Conservation (phyloP, 1,140 invertebrate genomes). For the Sitodiplosis mosellana region DNA sequence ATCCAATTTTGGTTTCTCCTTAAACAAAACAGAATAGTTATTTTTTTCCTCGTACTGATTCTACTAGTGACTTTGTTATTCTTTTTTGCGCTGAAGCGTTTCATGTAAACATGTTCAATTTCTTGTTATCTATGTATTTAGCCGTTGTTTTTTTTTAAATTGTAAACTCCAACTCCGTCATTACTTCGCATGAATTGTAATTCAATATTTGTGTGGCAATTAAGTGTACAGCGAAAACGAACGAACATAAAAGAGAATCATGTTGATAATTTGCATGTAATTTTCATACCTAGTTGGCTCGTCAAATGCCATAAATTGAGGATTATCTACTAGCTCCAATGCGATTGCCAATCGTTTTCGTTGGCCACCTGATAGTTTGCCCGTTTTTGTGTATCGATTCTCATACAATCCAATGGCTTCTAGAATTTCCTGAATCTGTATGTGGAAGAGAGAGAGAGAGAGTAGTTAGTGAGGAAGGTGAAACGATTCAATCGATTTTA, state of each 20-base stretch:
- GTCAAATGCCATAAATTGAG: constrained; percentile 79
- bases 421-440: constrained; percentile 51
- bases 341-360: constrained; percentile 74
- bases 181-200: no score
- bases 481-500: not conserved
- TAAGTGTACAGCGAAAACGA: no score
- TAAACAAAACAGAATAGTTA: not conserved
- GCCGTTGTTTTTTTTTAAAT: no score
- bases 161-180: no score
- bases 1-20: no score
- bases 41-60: not conserved
- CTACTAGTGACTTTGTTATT: not conserved
- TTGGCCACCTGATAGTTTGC: constrained; percentile 68
- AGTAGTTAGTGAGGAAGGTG: not conserved
- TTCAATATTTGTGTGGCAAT: no score
- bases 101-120: not conserved
- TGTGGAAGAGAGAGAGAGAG: constrained; percentile 14
- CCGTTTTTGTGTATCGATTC: constrained; percentile 42
- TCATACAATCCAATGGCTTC: constrained; percentile 44
- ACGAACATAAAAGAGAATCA: no score
- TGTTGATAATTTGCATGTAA: not conserved
- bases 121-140: not conserved
- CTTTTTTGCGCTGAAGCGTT: not conserved
- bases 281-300: constrained; percentile 73
- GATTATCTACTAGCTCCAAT: constrained; percentile 67